A percentile compares a stretch with the other conserved stretches of the same genome.
Conservation (phyloP, 2,888 invertebrate genomes). For the Melolontha melolontha region DNA sequence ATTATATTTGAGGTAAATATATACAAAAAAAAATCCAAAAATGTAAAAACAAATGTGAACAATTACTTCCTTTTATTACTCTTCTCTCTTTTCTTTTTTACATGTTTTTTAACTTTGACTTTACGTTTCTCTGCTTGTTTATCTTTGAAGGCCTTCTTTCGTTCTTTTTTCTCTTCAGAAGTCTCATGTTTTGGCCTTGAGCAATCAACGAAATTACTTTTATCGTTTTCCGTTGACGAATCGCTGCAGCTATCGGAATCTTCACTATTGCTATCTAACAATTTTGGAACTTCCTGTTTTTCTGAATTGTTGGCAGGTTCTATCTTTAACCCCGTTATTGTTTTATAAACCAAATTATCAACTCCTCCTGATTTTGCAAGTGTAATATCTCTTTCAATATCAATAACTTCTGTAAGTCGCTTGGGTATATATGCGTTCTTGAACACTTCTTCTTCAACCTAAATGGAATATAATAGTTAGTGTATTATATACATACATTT, state of each 20-base stretch:
- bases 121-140: conserved; percentile 90
- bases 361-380: conserved; percentile 81
- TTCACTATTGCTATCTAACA: conserved; percentile 50
- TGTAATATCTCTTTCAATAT: conserved; percentile 87
- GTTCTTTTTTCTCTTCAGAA: conserved; percentile 80
- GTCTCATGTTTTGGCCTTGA: conserved; percentile 84
- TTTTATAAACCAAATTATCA: conserved; percentile 85
- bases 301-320: conserved; percentile 82
- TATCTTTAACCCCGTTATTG: conserved; percentile 85
- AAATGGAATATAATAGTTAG: conserved; percentile 38
- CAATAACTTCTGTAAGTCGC: conserved; percentile 87
- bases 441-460: conserved; percentile 91
- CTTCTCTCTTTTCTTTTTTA: conserved; percentile 91
- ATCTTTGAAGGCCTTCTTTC: conserved; percentile 91
- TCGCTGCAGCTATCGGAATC: conserved; percentile 50
- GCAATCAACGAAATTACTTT: conserved; percentile 72
- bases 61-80: conserved; percentile 61
- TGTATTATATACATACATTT: no score
- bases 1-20: not conserved
- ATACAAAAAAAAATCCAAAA: not conserved
- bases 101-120: conserved; percentile 90
- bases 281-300: conserved; percentile 61
- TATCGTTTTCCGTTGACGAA: conserved; percentile 60
- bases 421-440: conserved; percentile 95
- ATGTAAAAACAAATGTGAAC: not conserved